Evolutionary conservation across 2,113 vertebrate genomes (phyloP), one percentile per base, ranked within the genome.

Genomic region (Ornithorhynchus anatinus): DNA sequence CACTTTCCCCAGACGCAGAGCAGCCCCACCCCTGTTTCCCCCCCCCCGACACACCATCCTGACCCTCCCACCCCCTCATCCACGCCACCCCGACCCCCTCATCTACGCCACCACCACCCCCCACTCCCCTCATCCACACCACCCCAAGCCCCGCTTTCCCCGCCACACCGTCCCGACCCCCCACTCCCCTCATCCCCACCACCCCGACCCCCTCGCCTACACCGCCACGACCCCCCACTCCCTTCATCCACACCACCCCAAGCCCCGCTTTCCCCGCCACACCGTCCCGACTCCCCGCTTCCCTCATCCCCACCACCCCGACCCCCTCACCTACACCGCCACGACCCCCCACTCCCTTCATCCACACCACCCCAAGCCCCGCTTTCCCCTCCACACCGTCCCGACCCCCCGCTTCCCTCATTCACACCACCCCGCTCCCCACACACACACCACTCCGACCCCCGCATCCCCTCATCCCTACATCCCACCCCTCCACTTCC

Each of bases 1-100:
- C 40, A 19, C 15, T 5, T 6, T 20, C 39, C n/a, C n/a, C n/a
- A n/a, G n/a, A n/a, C n/a, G n/a, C n/a, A n/a, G n/a, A n/a, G n/a
- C n/a, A n/a, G n/a, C 47, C 29, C 68, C 32, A 39, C 39, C 42
- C 54, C 22, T 52, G 68, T 59, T 52, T 44, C 51, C 32, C 63
- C 20, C 43, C 37, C 42, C 53, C 52, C 19, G 22, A 38, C 56
- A 23, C 59, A 22, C 22, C 8, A 1, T n/a, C n/a, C n/a, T n/a
- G n/a, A n/a, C 8, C 37, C 33, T 53, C 39, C 17, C 6, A 10
- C 20, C 37, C 20, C 56, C 25, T 56, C n/a, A n/a, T n/a, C n/a
- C n/a, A n/a, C n/a, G n/a, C n/a, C n/a, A n/a, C n/a, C n/a, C n/a
- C n/a, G n/a, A n/a, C n/a, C n/a, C n/a, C n/a, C n/a, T n/a, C n/a